Evolutionary conservation across 2,888 invertebrate genomes (phyloP), one percentile per base, ranked within the genome.

Genomic region (Xylota segnis): DNA sequence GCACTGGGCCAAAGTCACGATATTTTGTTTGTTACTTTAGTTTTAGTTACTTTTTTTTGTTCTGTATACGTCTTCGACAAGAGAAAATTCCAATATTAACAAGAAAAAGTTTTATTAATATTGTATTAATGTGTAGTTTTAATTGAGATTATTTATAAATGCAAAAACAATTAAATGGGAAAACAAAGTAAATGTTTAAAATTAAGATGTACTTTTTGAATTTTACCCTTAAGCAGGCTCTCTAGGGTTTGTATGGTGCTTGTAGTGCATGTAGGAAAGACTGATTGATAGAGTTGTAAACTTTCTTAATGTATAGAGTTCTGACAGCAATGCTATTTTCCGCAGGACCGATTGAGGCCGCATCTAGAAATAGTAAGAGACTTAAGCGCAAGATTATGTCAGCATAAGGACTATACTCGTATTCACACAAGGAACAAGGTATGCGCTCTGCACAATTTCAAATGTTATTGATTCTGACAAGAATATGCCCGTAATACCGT

Each of bases 61-160:
- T n/a, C n/a, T n/a, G n/a, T 29, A 2, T 32, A 40, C 23, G 29
- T 45, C 52, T 66, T 71, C 18, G 14, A 45, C 3, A 23, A 23
- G 12, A 50, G 27, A 58, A 34, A 58, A 63, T 45, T 63, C 27
- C 34, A 34, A 45, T 45, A 27, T 63, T 45, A 45, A 45, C 43
- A 45, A 45, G 27, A 32, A 59, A 58, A 23, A 23, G 23, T 9
- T 61, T 71, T 56, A 58, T 79, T 72, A 32, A 72, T 23, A 23
- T 45, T 65, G 63, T 70, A 76, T 76, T 81, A 45, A 75, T 75
- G 68, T 75, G 68, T 68, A 81, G 52, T 68, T 63, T 59, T 61
- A 75, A 81, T 75, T 75, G 54, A 72, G 59, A 54, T 61, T 59
- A 75, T 75, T 81, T 75, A 61, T 68, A 74, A 52, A 65, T 59